phyloP scores from a whole-genome alignment of 2,797 vertebrate species.

The Danio tinwini region DNA sequence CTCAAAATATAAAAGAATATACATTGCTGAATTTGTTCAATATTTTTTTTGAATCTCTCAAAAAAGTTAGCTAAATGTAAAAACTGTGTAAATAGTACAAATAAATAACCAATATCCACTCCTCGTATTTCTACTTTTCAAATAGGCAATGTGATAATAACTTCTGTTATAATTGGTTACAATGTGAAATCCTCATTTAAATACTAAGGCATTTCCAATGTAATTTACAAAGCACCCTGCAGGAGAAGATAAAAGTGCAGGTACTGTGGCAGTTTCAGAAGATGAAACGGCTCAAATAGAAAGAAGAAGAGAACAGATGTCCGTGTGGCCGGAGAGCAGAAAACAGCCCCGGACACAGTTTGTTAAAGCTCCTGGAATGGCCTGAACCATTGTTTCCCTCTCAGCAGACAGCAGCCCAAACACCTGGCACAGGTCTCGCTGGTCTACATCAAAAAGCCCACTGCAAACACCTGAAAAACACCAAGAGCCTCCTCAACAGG shows the following conservation, averaged over 20 bases:
- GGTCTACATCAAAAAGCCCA: not conserved
- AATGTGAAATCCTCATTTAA: not conserved
- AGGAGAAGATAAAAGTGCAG: not conserved
- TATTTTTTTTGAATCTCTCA: too few species aligned
- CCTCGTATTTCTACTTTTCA: too few species aligned
- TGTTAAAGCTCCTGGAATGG: conserved; percentile 2
- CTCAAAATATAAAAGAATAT: too few species aligned
- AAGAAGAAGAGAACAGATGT: not conserved
- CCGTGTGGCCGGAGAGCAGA: not conserved
- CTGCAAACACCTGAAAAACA: conserved; percentile 2
- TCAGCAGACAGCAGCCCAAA: not conserved
- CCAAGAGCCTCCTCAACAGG: conserved; percentile 12
- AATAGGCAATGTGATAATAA: not conserved
- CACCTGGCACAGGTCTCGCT: not conserved
- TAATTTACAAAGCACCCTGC: not conserved
- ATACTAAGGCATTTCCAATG: not conserved
- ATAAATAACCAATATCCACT: too few species aligned
- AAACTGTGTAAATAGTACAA: too few species aligned
- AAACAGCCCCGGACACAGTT: not conserved
- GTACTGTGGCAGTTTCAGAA: not conserved
- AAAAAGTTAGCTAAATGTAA: too few species aligned
- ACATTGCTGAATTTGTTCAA: too few species aligned
- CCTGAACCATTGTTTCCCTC: conserved; percentile 7
- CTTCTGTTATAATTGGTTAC: too few species aligned
- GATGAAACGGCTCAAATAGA: conserved; percentile 1